Conservation (phyloP, 2,888 invertebrate genomes). For the Drosophila mayaguana region DNA sequence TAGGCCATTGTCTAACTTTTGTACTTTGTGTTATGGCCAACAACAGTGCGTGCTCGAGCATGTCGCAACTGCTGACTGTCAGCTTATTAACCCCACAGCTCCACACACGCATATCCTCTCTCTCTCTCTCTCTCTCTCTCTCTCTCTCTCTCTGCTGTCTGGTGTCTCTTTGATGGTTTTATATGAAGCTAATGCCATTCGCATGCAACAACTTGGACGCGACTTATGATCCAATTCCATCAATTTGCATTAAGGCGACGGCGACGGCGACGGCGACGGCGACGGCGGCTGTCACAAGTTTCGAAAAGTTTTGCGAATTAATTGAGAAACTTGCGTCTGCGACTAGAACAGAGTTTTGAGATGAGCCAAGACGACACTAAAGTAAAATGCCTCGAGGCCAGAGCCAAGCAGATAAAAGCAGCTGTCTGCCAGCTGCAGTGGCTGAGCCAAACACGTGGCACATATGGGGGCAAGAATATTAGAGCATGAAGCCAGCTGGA, state of each 20-base stretch:
- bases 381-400: slow-evolving; percentile 17
- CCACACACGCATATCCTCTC: background rate
- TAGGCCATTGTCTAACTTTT: slow-evolving; percentile 49
- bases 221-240: slow-evolving; percentile 66
- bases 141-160: background rate
- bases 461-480: slow-evolving; percentile 60
- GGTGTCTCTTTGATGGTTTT: slow-evolving; percentile 24
- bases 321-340: slow-evolving; percentile 65
- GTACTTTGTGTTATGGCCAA: slow-evolving; percentile 50
- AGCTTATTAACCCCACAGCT: slow-evolving; percentile 42
- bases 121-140: background rate
- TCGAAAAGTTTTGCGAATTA: slow-evolving; percentile 62
- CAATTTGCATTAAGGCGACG: slow-evolving; percentile 61
- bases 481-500: slow-evolving; percentile 69
- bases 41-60: slow-evolving; percentile 43
- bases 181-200: slow-evolving; percentile 48
- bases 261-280: slow-evolving; percentile 20
- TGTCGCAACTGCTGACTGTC: slow-evolving; percentile 67
- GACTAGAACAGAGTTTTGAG: slow-evolving; percentile 17
- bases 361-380: slow-evolving; percentile 4
- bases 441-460: slow-evolving; percentile 23
- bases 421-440: slow-evolving; percentile 27
- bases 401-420: slow-evolving; percentile 60
- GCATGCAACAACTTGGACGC: slow-evolving; percentile 38
- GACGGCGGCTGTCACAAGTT: slow-evolving; percentile 54